Percentiles rank a stretch among this genome's conserved stretches.
Evolutionary conservation across 1,140 invertebrate genomes (phyloP).

Genomic region (Rhopalosiphum padi): DNA sequence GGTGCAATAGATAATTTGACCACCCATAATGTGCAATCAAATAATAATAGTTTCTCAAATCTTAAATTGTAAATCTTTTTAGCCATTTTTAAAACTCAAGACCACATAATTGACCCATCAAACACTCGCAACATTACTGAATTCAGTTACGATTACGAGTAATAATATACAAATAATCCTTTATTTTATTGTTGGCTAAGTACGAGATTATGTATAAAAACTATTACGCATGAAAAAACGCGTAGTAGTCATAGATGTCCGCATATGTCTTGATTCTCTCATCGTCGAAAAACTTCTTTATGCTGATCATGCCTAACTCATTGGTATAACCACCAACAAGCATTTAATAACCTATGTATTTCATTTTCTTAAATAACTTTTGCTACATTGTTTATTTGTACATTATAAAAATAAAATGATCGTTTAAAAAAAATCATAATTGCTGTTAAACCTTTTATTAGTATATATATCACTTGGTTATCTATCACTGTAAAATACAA

Average conservation of each 20-base stretch:
- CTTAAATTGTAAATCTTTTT: too few species aligned
- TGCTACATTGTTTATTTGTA: neutral
- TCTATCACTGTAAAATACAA: neutral
- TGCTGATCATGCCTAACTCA: neutral
- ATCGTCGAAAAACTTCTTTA: neutral
- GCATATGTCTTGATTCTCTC: neutral
- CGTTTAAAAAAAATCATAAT: neutral
- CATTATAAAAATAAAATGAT: neutral
- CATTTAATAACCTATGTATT: neutral
- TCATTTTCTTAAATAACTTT: neutral
- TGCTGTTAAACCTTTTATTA: neutral
- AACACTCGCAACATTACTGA: too few species aligned
- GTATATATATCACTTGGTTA: neutral
- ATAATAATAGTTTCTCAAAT: too few species aligned
- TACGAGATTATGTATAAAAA: too few species aligned
- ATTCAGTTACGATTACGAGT: too few species aligned
- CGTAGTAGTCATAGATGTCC: neutral
- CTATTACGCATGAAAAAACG: too few species aligned
- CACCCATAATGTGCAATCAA: too few species aligned
- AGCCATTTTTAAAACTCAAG: too few species aligned
- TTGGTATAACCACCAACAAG: neutral
- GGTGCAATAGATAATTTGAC: too few species aligned
- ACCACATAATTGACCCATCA: too few species aligned
- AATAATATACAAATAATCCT: too few species aligned
- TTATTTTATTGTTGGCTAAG: too few species aligned